Evolutionary conservation across 2,888 invertebrate species (phyloP).

Genomic region (Lamproptera curius): DNA sequence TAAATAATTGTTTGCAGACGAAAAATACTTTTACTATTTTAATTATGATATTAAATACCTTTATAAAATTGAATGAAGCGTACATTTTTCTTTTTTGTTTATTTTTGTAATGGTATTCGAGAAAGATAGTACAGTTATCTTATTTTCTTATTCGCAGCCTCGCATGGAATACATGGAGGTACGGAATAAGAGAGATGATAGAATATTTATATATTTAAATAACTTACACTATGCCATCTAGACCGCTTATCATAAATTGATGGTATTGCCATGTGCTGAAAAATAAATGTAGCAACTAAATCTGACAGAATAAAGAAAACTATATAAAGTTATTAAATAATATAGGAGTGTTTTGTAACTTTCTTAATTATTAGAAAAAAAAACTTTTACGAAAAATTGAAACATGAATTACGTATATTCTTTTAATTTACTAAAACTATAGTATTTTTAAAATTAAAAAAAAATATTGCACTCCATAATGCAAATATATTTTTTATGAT

Average conservation of each 20-base stretch:
- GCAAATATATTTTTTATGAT: too few relatives aligned
- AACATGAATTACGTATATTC: too few relatives aligned
- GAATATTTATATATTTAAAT: conserved; percentile 9
- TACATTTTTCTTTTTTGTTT: not conserved
- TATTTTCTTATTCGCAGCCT: not conserved
- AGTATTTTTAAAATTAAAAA: too few relatives aligned
- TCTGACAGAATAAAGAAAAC: too few relatives aligned
- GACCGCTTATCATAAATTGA: conserved; percentile 11
- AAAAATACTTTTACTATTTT: not conserved
- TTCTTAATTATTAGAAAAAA: too few relatives aligned
- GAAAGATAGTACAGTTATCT: not conserved
- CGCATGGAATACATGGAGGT: not conserved
- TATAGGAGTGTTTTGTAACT: too few relatives aligned
- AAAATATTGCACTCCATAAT: too few relatives aligned
- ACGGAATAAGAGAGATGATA: not conserved
- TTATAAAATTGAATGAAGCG: too few relatives aligned
- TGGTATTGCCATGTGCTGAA: not conserved
- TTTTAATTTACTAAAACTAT: too few relatives aligned
- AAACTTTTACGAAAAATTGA: too few relatives aligned
- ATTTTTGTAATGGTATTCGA: not conserved
- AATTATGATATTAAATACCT: not conserved
- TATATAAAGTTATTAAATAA: too few relatives aligned
- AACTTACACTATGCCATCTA: conserved; percentile 1
- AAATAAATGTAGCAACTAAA: not conserved
- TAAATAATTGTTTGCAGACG: too few relatives aligned